A percentile compares a stretch with the other conserved stretches of the same genome.
These are phyloP conservation scores for Aporophyla lueneburgensis DNA, from an alignment of 2,888 invertebrate genomes.

Conservation along the genomic window DNA sequence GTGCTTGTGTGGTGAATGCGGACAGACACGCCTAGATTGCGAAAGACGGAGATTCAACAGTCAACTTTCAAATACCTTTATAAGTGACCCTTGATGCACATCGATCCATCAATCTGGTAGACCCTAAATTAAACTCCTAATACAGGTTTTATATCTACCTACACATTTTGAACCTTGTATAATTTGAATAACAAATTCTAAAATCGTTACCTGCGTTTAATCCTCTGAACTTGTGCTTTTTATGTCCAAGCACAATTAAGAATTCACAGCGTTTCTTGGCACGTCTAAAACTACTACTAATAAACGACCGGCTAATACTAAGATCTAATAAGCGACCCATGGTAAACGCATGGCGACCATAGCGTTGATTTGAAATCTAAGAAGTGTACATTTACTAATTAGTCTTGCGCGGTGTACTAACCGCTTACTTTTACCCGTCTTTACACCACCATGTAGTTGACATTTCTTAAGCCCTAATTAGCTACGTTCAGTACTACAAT, in stretches of 20 bases:
- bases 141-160: constrained; percentile 19
- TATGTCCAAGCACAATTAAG: background rate
- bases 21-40: background rate
- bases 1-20: constrained; percentile 9
- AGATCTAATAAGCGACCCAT: background rate
- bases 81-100: background rate
- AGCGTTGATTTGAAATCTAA: background rate
- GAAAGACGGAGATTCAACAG: background rate
- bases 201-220: constrained; percentile 7
- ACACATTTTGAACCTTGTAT: background rate
- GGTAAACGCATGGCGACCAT: background rate
- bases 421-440: constrained; percentile 18
- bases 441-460: constrained; percentile 33
- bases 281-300: background rate
- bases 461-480: constrained; percentile 67
- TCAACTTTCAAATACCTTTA: background rate
- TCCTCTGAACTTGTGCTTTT: background rate
- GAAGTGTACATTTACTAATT: constrained; percentile 17
- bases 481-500: constrained; percentile 68
- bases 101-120: background rate
- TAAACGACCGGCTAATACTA: background rate
- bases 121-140: constrained; percentile 8
- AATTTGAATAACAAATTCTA: background rate
- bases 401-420: constrained; percentile 2
- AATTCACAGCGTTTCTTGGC: constrained; percentile 1